Evolutionary conservation across 2,888 invertebrate species (phyloP).

Genomic region (Coecobrya sp.): DNA sequence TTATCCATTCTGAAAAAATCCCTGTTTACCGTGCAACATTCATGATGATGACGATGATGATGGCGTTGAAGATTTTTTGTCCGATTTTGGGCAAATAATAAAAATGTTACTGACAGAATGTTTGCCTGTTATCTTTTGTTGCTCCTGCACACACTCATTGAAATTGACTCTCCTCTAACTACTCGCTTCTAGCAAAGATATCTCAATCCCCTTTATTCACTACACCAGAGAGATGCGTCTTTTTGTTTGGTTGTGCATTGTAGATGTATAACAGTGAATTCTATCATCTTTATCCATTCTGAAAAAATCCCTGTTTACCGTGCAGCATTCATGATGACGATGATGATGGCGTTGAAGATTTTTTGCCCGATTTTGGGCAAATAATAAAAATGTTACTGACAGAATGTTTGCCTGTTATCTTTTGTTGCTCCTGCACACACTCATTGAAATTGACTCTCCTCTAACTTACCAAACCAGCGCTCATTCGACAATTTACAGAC

Average conservation of each 20-base stretch:
- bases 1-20: constrained; percentile 40
- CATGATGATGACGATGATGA: constrained; percentile 45
- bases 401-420: constrained; percentile 68
- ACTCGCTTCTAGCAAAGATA: constrained; percentile 37
- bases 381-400: constrained; percentile 74
- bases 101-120: constrained; percentile 74
- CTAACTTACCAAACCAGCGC: constrained; percentile 34
- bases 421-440: constrained; percentile 47
- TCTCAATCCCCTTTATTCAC: background rate
- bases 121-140: constrained; percentile 57
- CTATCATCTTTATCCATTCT: constrained; percentile 58
- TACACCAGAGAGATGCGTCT: constrained; percentile 4
- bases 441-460: constrained; percentile 43
- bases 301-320: constrained; percentile 6
- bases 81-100: constrained; percentile 81
- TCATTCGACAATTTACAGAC: constrained; percentile 32
- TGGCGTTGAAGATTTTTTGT: constrained; percentile 72
- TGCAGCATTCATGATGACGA: constrained; percentile 35
- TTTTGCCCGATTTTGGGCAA: constrained; percentile 82
- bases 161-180: too few relatives aligned
- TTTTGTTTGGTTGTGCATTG: constrained; percentile 48
- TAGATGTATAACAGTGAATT: background rate
- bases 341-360: constrained; percentile 57
- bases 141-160: constrained; percentile 51
- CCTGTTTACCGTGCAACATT: constrained; percentile 8